Evolutionary conservation across 2,888 invertebrate genomes (phyloP).

Genomic region (Augochlorella aurata): DNA sequence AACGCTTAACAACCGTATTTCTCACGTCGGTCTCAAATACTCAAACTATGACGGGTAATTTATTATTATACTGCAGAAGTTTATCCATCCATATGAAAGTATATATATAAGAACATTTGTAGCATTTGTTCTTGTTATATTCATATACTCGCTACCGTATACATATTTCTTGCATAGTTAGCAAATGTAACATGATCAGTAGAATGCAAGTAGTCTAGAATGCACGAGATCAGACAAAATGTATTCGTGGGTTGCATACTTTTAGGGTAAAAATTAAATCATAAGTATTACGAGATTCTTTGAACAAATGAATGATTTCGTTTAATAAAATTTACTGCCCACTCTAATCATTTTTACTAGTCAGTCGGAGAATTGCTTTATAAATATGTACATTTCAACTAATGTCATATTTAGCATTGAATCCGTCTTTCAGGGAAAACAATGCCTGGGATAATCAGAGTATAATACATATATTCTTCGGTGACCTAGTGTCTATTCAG

Average conservation of each 20-base stretch:
- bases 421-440: slow-evolving; percentile 37
- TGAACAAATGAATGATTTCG: background rate
- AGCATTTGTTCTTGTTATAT: background rate
- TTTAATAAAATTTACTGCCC: background rate
- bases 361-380: background rate
- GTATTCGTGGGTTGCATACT: background rate
- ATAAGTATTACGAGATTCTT: background rate
- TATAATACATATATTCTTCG: slow-evolving; percentile 86
- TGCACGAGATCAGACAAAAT: background rate
- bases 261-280: background rate
- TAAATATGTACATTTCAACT: background rate
- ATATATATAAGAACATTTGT: background rate
- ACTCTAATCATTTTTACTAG: background rate
- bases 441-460: slow-evolving; percentile 82
- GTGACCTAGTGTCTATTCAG: slow-evolving; percentile 86
- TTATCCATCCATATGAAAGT: background rate
- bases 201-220: background rate
- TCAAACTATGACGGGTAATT: slow-evolving; percentile 45
- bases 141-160: background rate
- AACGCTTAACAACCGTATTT: slow-evolving; percentile 82
- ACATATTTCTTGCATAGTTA: background rate
- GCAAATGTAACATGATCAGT: background rate
- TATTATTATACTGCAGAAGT: background rate
- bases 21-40: slow-evolving; percentile 82
- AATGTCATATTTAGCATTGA: background rate